These are phyloP conservation scores for Thalassarche chlororhynchos DNA, from an alignment of 2,113 vertebrate species.

Conservation along the genomic window DNA sequence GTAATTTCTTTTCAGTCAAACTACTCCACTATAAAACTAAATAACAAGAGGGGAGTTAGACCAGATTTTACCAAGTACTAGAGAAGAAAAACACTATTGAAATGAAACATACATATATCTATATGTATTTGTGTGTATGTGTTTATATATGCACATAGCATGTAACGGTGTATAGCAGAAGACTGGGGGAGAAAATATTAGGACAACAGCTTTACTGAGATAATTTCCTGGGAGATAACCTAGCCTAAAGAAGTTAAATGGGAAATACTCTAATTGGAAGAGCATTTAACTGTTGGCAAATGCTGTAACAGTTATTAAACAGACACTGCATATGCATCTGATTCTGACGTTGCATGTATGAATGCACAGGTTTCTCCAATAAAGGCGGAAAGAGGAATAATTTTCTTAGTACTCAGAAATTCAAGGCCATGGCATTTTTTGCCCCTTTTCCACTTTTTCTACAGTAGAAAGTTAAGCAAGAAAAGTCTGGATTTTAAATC, in stretches of 20 bases:
- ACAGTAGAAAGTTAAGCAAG: background rate
- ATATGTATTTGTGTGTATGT: rapidly evolving
- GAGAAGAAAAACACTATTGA: background rate
- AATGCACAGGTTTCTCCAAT: background rate
- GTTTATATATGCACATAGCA: background rate
- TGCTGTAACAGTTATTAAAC: background rate
- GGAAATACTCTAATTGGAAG: background rate
- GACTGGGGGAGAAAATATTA: background rate
- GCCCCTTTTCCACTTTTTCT: background rate
- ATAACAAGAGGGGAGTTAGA: background rate
- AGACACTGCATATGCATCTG: background rate
- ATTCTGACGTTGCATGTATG: background rate
- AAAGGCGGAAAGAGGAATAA: background rate
- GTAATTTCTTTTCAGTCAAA: background rate
- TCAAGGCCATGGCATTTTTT: background rate
- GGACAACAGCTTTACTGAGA: background rate
- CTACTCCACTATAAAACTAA: background rate
- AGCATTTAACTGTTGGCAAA: background rate
- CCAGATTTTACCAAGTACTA: background rate
- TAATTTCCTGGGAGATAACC: background rate
- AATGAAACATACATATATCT: background rate
- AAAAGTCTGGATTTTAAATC: background rate
- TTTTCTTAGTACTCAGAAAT: background rate
- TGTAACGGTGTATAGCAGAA: background rate
- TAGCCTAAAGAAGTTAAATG: background rate